Conservation (phyloP, 2,888 invertebrate genomes). For the Agonopterix alstromeriana region DNA sequence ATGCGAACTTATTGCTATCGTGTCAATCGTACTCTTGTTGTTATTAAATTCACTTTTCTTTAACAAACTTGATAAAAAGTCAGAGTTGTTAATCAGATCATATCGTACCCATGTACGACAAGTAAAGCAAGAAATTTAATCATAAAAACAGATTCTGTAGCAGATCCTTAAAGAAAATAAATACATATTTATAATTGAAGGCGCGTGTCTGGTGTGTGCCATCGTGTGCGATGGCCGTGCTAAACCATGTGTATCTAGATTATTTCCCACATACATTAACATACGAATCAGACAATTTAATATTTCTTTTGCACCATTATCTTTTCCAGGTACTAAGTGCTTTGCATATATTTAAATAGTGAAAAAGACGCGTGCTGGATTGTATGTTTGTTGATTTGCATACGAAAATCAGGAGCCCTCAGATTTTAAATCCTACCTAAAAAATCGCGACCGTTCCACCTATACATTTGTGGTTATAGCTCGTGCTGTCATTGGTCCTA, state of each 20-base stretch:
- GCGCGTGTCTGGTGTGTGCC: conserved; percentile 29
- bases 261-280: conserved; percentile 60
- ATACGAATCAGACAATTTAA: conserved; percentile 58
- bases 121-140: background rate
- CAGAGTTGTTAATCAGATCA: background rate
- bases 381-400: conserved; percentile 33
- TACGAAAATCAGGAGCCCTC: conserved; percentile 31
- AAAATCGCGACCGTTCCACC: conserved; percentile 19
- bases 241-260: conserved; percentile 38
- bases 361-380: conserved; percentile 49
- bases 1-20: no score
- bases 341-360: conserved; percentile 62
- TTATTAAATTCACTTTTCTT: no score
- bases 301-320: conserved; percentile 55
- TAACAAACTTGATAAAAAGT: background rate
- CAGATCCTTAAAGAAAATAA: conserved; percentile 5
- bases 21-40: no score
- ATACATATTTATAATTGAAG: conserved; percentile 13
- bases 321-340: conserved; percentile 55
- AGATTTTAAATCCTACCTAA: conserved; percentile 9
- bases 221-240: conserved; percentile 37
- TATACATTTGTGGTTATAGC: conserved; percentile 18
- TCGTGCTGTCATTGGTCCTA: conserved; percentile 17
- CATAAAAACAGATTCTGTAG: background rate
- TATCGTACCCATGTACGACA: no score